These are phyloP conservation scores for Sceloporus undulatus DNA, from an alignment of 2,113 vertebrate species.

Conservation along the genomic window DNA sequence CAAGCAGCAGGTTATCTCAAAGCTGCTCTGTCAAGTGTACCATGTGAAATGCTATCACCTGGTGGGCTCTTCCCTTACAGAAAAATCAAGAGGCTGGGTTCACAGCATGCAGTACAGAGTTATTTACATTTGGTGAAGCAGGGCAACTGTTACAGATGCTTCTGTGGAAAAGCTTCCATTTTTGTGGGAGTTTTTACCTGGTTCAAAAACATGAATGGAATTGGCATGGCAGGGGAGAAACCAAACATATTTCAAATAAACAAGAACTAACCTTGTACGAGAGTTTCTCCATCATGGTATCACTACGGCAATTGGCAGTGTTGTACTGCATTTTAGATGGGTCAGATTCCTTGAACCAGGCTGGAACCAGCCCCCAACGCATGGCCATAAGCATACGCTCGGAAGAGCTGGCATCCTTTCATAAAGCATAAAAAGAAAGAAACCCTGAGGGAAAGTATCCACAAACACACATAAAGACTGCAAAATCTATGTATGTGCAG, in stretches of 20 bases:
- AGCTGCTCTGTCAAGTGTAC: background rate
- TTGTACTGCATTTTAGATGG: conserved; percentile 90
- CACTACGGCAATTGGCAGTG: conserved; percentile 94
- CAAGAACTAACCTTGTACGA: conserved; percentile 88
- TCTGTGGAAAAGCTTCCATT: background rate
- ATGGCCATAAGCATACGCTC: conserved; percentile 90
- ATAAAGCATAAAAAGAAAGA: background rate
- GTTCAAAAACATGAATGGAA: background rate
- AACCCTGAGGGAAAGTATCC: background rate
- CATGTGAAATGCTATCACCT: conserved; percentile 9
- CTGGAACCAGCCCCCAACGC: conserved; percentile 95
- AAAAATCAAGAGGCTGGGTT: background rate
- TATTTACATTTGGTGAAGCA: background rate
- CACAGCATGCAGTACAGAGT: background rate
- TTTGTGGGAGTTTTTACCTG: background rate
- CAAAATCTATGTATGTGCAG: background rate
- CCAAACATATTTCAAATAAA: background rate
- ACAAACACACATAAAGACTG: background rate
- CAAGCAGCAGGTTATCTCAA: conserved; percentile 5
- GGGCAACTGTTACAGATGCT: accelerated
- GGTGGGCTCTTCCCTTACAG: background rate
- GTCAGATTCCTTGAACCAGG: conserved; percentile 89
- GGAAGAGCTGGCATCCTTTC: conserved; percentile 86
- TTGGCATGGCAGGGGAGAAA: background rate
- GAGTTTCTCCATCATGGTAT: conserved; percentile 89